Evolutionary conservation across 2,113 vertebrate species (phyloP), one percentile per base, ranked within the genome.

Genomic region (Embiotoca jacksoni): DNA sequence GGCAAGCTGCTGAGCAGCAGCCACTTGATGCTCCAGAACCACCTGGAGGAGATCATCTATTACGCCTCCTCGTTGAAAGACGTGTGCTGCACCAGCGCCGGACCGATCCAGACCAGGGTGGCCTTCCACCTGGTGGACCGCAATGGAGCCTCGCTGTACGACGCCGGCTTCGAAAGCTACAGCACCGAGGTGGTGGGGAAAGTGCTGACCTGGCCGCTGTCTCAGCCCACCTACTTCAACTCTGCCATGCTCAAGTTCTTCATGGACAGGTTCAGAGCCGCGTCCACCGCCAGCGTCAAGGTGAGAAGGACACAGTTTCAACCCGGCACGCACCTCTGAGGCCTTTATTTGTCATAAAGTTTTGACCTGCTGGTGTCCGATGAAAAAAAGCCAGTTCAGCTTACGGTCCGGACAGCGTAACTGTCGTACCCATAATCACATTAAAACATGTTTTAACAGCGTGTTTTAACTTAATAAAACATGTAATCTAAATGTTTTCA

Each of bases 111-210:
- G 0, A 36, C 85, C 31, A 90, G 73, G 1, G 92, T 96, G 35
- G 88, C 87, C 46, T 96, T 93, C 64, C 74, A 87, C 0, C 75
- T 95, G 6, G 80, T 93, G 9, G 5, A 62, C 6, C 32, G 15
- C 1, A 41, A 67, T 1, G 93, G 91, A 10, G 54, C n/a, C 5
- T 11, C 80, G 1, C 15, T 92, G 15, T 92, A 95, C 39, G 94
- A 96, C 44, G 94, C 91, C 3, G 78, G 76, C 46, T 97, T 97
- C 85, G 91, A 93, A 55, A 57, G 16, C 0, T 95, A 94, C 65
- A 93, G 53, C 13, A 78, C 85, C 1, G 90, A 91, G 0, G 46
- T 83, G 11, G 15, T 96, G 30, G 80, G 72, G 37, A 94, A 95
- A 54, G 92, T 97, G 56, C 79, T 94, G 88, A 53, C 5, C 36